phyloP scores from a whole-genome alignment of 2,888 invertebrate species.

The Pseudococcus longispinus region DNA sequence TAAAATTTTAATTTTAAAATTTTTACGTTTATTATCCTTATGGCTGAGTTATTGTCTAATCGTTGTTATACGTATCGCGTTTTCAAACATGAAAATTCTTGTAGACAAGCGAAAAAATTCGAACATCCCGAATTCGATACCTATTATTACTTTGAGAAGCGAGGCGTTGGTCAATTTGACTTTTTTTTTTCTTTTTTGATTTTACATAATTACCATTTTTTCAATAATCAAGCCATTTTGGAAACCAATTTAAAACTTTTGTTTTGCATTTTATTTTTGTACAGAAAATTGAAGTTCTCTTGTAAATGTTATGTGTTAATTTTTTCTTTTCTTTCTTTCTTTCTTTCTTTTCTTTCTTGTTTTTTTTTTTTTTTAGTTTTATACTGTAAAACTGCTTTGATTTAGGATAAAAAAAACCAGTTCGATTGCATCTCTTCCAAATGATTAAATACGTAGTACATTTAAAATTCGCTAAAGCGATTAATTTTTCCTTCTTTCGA shows the following conservation, averaged over 20 bases:
- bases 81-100: not conserved
- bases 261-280: conserved; percentile 27
- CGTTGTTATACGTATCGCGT: not conserved
- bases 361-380: conserved; percentile 23
- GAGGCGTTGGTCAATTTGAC: not conserved
- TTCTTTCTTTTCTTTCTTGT: not conserved
- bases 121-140: not conserved
- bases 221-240: conserved; percentile 11
- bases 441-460: not conserved
- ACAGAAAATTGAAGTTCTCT: conserved; percentile 15
- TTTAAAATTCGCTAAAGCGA: not conserved
- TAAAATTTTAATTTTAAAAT: not conserved
- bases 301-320: conserved; percentile 12
- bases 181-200: not conserved
- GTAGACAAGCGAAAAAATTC: not conserved
- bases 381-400: not conserved
- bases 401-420: not conserved
- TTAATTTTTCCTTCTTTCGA: not conserved
- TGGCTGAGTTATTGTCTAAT: conserved; percentile 26
- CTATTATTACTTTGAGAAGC: not conserved
- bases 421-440: conserved; percentile 17
- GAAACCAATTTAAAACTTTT: not conserved
- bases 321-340: not conserved
- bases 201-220: not conserved
- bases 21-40: not conserved